Evolutionary conservation across 2,797 vertebrate species (phyloP).

Genomic region (Bryconaethiops microstoma): DNA sequence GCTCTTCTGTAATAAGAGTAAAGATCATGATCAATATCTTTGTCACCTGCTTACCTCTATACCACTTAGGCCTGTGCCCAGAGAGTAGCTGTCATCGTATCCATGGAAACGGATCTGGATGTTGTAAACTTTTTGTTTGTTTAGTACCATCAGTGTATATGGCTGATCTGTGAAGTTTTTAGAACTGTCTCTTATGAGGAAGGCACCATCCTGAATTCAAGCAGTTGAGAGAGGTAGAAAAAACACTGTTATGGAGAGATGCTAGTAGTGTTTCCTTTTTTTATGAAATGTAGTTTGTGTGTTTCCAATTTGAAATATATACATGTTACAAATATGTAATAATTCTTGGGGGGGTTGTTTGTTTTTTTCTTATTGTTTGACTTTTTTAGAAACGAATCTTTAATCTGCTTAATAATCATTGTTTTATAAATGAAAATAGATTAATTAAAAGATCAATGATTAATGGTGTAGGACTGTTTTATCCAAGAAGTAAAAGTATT

Average conservation of each 20-base stretch:
- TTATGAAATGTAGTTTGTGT: too few species aligned
- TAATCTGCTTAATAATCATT: too few species aligned
- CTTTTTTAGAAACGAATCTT: too few species aligned
- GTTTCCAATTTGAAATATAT: too few species aligned
- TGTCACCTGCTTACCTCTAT: slow-evolving; percentile 82
- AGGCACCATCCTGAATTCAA: slow-evolving; percentile 84
- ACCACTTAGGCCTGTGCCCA: slow-evolving; percentile 88
- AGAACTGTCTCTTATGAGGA: slow-evolving; percentile 91
- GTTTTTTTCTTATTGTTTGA: not conserved
- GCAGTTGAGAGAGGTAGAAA: not conserved
- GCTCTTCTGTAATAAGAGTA: not conserved
- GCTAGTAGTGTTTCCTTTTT: too few species aligned
- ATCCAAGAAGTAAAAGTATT: not conserved
- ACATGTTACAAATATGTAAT: too few species aligned
- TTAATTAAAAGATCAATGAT: too few species aligned
- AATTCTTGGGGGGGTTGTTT: not conserved
- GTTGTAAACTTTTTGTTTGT: slow-evolving; percentile 92
- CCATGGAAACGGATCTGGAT: slow-evolving; percentile 87
- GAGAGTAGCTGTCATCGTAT: slow-evolving; percentile 74
- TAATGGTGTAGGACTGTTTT: too few species aligned
- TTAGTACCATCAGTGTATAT: slow-evolving; percentile 92
- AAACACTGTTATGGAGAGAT: not conserved
- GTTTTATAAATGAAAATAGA: too few species aligned
- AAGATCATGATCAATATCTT: not conserved
- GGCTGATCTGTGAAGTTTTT: slow-evolving; percentile 81